Conservation (phyloP, 2,888 invertebrate species). For the Neelides folsomi region DNA sequence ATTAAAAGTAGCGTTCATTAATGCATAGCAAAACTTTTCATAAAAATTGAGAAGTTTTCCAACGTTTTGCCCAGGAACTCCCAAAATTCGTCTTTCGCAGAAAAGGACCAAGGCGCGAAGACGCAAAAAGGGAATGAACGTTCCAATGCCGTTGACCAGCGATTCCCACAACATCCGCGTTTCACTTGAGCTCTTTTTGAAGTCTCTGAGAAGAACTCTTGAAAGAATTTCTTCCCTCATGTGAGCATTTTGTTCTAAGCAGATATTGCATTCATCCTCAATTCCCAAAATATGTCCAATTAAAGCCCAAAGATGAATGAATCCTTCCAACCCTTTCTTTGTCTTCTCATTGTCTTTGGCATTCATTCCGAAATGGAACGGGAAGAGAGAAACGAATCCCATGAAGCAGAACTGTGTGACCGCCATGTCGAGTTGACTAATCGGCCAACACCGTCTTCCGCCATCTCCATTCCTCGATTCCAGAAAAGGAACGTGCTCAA, state of each 20-base stretch:
- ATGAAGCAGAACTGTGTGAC: constrained; percentile 78
- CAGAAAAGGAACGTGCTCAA: no score
- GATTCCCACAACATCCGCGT: constrained; percentile 19
- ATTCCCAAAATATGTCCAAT: constrained; percentile 28
- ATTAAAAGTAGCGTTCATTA: constrained; percentile 12
- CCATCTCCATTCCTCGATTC: constrained; percentile 42
- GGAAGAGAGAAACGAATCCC: constrained; percentile 54
- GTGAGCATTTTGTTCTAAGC: constrained; percentile 13
- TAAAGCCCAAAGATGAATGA: constrained; percentile 28
- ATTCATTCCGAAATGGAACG: constrained; percentile 34
- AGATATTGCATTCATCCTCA: constrained; percentile 22
- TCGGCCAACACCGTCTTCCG: constrained; percentile 38
- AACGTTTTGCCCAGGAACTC: not conserved
- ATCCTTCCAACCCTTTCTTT: constrained; percentile 16
- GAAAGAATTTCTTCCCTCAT: constrained; percentile 11
- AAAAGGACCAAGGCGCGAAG: constrained; percentile 13
- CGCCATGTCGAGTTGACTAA: constrained; percentile 71
- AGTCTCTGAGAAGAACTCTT: constrained; percentile 17
- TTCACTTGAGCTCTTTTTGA: constrained; percentile 7
- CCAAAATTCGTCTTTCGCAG: constrained; percentile 11
- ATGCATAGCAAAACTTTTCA: constrained; percentile 14
- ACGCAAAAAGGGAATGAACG: constrained; percentile 21
- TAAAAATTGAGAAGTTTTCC: constrained; percentile 2
- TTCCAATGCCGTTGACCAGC: constrained; percentile 14
- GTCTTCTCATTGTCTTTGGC: not conserved